Evolutionary conservation across 1,140 invertebrate species (phyloP).

Genomic region (Parapsyche elsis): DNA sequence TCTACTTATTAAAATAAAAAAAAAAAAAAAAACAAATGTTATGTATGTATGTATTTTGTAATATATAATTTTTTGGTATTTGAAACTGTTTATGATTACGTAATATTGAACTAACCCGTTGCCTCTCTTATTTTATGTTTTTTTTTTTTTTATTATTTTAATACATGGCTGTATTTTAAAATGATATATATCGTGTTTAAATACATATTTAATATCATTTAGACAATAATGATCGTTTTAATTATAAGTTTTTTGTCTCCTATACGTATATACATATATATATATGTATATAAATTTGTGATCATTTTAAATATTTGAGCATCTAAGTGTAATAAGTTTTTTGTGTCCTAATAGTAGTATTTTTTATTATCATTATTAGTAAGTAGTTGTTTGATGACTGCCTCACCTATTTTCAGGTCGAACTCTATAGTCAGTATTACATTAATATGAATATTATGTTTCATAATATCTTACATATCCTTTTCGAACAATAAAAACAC

Average conservation of each 20-base stretch:
- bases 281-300: background rate
- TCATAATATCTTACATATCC: too few relatives aligned
- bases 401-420: constrained; percentile 38
- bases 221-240: constrained; percentile 41
- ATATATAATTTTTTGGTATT: too few relatives aligned
- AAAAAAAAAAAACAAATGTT: too few relatives aligned
- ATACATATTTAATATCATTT: constrained; percentile 37
- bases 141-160: background rate
- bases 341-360: constrained; percentile 39
- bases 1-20: too few relatives aligned
- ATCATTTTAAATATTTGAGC: constrained; percentile 23
- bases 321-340: constrained; percentile 29
- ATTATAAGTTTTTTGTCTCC: constrained; percentile 34
- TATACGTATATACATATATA: background rate
- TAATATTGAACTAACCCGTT: background rate
- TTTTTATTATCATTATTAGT: constrained; percentile 36
- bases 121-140: background rate
- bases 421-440: background rate
- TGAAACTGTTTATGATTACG: too few relatives aligned
- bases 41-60: too few relatives aligned
- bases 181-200: background rate
- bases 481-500: too few relatives aligned
- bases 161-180: constrained; percentile 1
- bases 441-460: too few relatives aligned
- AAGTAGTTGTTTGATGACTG: constrained; percentile 29